phyloP scores from a whole-genome alignment of 30 jellyfish, hydroid and myxozoan species.

The Aurelia aurita region DNA sequence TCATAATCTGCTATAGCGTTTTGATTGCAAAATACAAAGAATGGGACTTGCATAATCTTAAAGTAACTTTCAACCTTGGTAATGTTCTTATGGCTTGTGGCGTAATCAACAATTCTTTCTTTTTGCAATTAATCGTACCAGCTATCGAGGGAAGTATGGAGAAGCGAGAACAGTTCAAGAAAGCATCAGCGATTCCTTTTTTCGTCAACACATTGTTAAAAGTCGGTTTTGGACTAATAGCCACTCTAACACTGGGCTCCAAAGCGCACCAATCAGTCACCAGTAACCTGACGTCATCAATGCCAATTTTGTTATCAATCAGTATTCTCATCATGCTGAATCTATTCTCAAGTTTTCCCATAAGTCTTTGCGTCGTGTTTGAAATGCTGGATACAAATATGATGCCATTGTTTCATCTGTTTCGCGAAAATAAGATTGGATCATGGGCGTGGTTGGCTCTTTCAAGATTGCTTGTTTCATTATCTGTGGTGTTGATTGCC shows the following conservation, averaged over 20 bases:
- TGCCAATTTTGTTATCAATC: slow-evolving; percentile 21
- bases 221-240: slow-evolving; percentile 41
- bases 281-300: slow-evolving; percentile 29
- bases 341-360: slow-evolving; percentile 47
- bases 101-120: slow-evolving; percentile 40
- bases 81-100: slow-evolving; percentile 74
- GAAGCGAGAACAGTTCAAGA: slow-evolving; percentile 45
- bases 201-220: slow-evolving; percentile 44
- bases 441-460: slow-evolving; percentile 36
- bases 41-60: slow-evolving; percentile 57
- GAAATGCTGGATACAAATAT: slow-evolving; percentile 68
- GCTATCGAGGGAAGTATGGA: slow-evolving; percentile 87
- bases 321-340: slow-evolving; percentile 29
- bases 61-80: background rate
- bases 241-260: slow-evolving; percentile 62
- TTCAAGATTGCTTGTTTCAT: slow-evolving; percentile 40
- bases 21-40: slow-evolving; percentile 12
- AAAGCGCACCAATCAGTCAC: slow-evolving; percentile 49
- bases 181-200: slow-evolving; percentile 26
- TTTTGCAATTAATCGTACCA: slow-evolving; percentile 67
- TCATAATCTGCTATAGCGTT: slow-evolving; percentile 5
- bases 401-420: slow-evolving; percentile 40
- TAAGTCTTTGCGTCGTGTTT: slow-evolving; percentile 75
- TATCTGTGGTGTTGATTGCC: slow-evolving; percentile 46
- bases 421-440: slow-evolving; percentile 1